Percentiles rank a stretch among this genome's conserved stretches.
These are phyloP conservation scores for Temnothorax rugatulus DNA, from an alignment of 2,888 invertebrate species.

Conservation along the genomic window DNA sequence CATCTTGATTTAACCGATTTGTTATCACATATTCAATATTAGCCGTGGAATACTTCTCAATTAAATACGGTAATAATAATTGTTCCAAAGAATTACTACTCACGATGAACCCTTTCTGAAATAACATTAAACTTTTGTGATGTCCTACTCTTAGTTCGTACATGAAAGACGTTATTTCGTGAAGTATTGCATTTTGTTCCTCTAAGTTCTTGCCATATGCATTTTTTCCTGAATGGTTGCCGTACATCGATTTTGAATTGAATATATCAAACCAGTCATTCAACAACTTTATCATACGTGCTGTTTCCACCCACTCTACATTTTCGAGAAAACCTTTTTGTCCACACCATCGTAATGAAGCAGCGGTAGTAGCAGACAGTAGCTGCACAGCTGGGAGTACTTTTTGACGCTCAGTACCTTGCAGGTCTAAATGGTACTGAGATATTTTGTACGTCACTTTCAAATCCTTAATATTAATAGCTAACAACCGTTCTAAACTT, in stretches of 20 bases:
- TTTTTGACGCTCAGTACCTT: slow-evolving; percentile 68
- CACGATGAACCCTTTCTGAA: no score
- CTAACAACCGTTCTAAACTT: neutral
- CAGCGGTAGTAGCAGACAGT: neutral
- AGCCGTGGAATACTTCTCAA: no score
- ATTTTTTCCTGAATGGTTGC: neutral
- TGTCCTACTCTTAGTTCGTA: no score
- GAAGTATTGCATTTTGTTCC: no score
- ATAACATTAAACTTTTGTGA: no score
- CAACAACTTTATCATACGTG: neutral
- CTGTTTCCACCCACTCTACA: neutral
- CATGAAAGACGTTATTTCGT: no score
- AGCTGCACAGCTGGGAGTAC: slow-evolving; percentile 51
- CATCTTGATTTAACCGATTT: no score
- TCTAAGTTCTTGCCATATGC: no score
- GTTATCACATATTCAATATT: no score
- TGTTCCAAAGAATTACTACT: no score
- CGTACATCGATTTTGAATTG: neutral
- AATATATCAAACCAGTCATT: slow-evolving; percentile 1
- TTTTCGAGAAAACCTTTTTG: slow-evolving; percentile 1
- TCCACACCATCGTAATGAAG: slow-evolving; percentile 4
- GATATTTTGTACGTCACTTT: slow-evolving; percentile 69
- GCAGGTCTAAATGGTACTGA: slow-evolving; percentile 66
- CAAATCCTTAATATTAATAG: slow-evolving; percentile 47
- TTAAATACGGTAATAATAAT: no score